Conservation (phyloP, 2,797 vertebrate species). For the Zenarchopterus dispar region DNA sequence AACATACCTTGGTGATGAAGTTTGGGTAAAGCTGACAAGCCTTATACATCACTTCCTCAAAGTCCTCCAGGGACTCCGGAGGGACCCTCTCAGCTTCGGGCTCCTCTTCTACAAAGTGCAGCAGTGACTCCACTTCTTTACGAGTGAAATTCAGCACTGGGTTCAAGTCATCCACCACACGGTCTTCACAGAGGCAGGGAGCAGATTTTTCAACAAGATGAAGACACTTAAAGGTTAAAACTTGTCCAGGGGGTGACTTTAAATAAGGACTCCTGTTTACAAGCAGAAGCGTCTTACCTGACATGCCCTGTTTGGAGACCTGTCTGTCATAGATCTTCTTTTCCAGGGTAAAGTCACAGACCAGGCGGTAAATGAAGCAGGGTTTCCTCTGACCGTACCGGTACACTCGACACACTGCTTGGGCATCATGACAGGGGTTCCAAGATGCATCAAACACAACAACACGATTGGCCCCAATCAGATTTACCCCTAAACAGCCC, state of each 20-base stretch:
- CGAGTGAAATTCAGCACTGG: constrained; percentile 97
- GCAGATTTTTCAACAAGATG: not conserved
- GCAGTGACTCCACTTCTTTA: constrained; percentile 95
- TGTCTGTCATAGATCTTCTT: constrained; percentile 99
- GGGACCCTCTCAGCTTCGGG: constrained; percentile 78
- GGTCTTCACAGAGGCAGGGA: constrained; percentile 81
- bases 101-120: constrained; percentile 98
- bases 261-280: not conserved
- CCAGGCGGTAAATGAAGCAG: constrained; percentile 95
- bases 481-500: constrained; percentile 96
- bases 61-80: constrained; percentile 70
- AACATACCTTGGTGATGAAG: constrained; percentile 94
- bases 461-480: constrained; percentile 97
- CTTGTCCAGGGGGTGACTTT: not conserved
- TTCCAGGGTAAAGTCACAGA: constrained; percentile 97
- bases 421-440: constrained; percentile 98
- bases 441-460: constrained; percentile 98
- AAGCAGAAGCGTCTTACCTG: constrained; percentile 82
- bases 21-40: constrained; percentile 91
- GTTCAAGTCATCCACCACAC: constrained; percentile 97
- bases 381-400: constrained; percentile 97
- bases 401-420: constrained; percentile 97
- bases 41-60: constrained; percentile 87
- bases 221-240: not conserved
- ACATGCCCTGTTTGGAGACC: constrained; percentile 99